Base-by-base conservation (phyloP, 92 coral and sea anemone genomes). In the Montipora capitata region DNA sequence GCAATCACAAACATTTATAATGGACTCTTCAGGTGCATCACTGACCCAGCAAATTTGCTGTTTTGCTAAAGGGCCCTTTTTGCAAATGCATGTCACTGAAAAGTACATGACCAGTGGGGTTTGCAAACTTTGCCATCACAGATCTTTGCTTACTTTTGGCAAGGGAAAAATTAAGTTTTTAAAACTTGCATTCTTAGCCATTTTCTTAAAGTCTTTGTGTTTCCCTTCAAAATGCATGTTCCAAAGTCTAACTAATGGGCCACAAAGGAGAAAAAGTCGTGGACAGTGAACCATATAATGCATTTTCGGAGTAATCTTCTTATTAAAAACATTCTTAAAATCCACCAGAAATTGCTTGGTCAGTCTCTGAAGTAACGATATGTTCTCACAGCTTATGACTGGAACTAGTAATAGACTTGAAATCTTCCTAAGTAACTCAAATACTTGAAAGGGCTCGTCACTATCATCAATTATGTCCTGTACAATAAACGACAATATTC, bases 261-360 rank as follows among this genome's bases (percentile, higher is more conserved):
- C 96, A 82, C 92, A 92, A 68, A 85, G 79, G 35, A 91, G 77
- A 20, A 91, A 82, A 87, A 94, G 85, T 79, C 87, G 77, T 62
- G 96, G 94, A 59, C 92, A 81, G 72, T 94, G 96, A 39, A 94
- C 64, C 72, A 94, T 59, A 54, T 94, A 91, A 72, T 94, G 93
- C 91, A 91, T 87, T 51, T 94, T 94, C 7, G 96, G 96, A 40
- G 88, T 94, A 6, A 94, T 62, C 40, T 67, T 87, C 63, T 80
- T 40, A 35, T 44, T 38, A 71, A 90, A 90, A 70, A 91, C 79
- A 20, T 56, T 13, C 67, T 68, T 86, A 86, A 86, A 91, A 52
- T 77, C 64, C 20, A 64, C 48, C 18, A 86, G 91, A 72, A 80
- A 91, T 52, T 91, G 67, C 18, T 66, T 83, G 27, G 80, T 77